A percentile compares a stretch with the other conserved stretches of the same genome.
Evolutionary conservation across 2,113 vertebrate species (phyloP).

Genomic region (Periophthalmodon schlosseri): DNA sequence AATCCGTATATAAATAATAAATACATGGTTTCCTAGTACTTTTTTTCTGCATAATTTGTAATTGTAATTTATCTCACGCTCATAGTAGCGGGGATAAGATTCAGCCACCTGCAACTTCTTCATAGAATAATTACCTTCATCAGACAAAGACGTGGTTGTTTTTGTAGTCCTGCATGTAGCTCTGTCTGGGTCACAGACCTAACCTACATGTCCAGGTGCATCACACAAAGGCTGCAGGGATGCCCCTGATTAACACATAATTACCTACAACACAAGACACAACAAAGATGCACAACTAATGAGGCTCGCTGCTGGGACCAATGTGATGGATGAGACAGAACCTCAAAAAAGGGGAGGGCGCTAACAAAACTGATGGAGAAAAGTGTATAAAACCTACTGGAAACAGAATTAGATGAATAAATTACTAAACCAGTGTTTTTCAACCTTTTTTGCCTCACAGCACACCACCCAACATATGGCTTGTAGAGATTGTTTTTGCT

Average conservation of each 20-base stretch:
- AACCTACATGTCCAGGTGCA: slow-evolving; percentile 36
- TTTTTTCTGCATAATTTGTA: no score
- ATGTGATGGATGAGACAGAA: slow-evolving; percentile 36
- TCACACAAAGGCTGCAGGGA: slow-evolving; percentile 29
- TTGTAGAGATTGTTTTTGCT: no score
- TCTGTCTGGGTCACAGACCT: not conserved
- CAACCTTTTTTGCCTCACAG: no score
- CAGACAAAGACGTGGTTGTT: not conserved
- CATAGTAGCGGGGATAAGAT: no score
- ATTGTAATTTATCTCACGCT: not conserved
- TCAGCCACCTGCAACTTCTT: not conserved
- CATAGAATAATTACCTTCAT: not conserved
- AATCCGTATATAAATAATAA: no score
- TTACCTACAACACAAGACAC: slow-evolving; percentile 40
- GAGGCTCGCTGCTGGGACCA: slow-evolving; percentile 39
- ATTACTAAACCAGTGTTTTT: no score
- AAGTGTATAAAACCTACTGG: not conserved
- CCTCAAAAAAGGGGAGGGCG: not conserved
- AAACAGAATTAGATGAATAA: not conserved
- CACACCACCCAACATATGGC: no score
- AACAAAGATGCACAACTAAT: slow-evolving; percentile 37
- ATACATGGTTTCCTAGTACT: no score
- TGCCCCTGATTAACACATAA: slow-evolving; percentile 56
- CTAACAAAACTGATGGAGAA: not conserved
- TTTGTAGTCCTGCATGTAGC: not conserved